Evolutionary conservation across 2,113 vertebrate genomes (phyloP), one percentile per base, ranked within the genome.

Genomic region (Pachyramphus minor): DNA sequence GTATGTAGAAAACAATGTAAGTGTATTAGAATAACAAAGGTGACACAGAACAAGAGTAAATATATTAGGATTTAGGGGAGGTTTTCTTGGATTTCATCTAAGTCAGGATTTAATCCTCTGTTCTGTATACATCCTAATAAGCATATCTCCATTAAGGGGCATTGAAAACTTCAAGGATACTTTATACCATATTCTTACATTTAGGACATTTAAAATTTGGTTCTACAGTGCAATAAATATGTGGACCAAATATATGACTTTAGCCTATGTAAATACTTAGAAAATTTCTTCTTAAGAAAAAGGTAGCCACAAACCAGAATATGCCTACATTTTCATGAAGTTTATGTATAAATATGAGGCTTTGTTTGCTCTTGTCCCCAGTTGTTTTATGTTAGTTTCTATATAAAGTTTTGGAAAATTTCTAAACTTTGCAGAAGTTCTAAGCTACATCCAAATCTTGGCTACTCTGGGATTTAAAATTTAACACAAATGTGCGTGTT

Each of bases 401-500:
- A 16, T 6, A 27, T 8, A 62, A 87, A 82, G 6, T 41, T 73
- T 88, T 37, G 60, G 41, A 81, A 84, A 67, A 84, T 72, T 81
- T 81, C 60, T 84, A n/a, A 60, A 44, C 47, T 74, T 82, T 39
- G 31, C 3, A 15, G 16, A 69, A 64, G 6, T 78, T 72, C 39
- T 81, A 55, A 90, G n/a, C 47, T 84, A 22, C 12, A 86, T 50
- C 23, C 37, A 62, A 39, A 14, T 11, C 6, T 90, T 84, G 24
- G 9, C 27, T 73, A 14, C 3, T 66, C 24, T 66, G 66, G 4
- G 12, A 53, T 58, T 80, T 76, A 49, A 87, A 87, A 58, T 60
- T 47, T 85, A 90, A 95, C 55, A 95, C 77, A 97, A 96, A 90
- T 18, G 14, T 77, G 8, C 86, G 44, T 83, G 69, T 88, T 93